Percentiles rank a stretch among this genome's conserved stretches.
These are phyloP conservation scores for Ciconia nigra DNA, from an alignment of 2,797 vertebrate species.

Conservation along the genomic window DNA sequence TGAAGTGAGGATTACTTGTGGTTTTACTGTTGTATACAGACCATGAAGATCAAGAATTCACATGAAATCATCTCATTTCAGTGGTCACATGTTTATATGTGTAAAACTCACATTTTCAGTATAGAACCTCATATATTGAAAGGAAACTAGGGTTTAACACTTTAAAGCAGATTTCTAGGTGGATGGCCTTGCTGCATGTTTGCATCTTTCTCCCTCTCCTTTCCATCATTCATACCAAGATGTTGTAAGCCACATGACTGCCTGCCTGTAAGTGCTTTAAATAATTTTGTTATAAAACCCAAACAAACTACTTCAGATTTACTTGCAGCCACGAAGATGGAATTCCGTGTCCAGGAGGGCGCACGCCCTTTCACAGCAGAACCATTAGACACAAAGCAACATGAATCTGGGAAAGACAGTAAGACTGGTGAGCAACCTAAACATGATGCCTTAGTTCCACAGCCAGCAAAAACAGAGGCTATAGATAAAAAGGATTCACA, in stretches of 20 bases:
- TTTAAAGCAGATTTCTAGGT: constrained; percentile 57
- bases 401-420: constrained; percentile 77
- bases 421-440: constrained; percentile 81
- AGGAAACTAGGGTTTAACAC: neutral
- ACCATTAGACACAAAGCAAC: constrained; percentile 83
- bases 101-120: neutral
- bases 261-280: constrained; percentile 71
- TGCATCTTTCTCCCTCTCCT: constrained; percentile 51
- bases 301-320: constrained; percentile 94
- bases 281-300: constrained; percentile 74
- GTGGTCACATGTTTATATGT: neutral
- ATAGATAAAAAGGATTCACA: constrained; percentile 56
- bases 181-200: constrained; percentile 72
- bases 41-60: neutral
- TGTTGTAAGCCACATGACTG: constrained; percentile 63
- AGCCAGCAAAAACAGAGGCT: constrained; percentile 75
- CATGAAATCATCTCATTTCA: constrained; percentile 24
- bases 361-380: constrained; percentile 74
- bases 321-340: constrained; percentile 98
- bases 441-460: constrained; percentile 82
- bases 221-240: constrained; percentile 61
- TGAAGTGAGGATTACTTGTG: neutral
- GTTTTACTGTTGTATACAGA: neutral
- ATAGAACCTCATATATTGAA: neutral
- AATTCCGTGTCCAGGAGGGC: constrained; percentile 81